Base-by-base conservation (phyloP, 2,888 invertebrate species). In the Lasioglossum malachurum region DNA sequence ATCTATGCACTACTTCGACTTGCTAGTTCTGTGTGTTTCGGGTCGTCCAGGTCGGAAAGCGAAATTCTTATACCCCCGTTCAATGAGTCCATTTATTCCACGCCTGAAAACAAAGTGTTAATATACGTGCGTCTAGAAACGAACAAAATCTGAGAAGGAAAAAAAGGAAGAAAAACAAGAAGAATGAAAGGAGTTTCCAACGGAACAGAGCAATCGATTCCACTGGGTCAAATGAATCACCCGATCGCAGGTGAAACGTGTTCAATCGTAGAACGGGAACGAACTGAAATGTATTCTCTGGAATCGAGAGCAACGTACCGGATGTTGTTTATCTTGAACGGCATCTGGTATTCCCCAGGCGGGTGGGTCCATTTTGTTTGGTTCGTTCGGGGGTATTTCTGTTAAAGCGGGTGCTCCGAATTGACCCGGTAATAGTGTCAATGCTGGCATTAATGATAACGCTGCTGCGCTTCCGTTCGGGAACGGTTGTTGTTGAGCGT, bases 11-110 rank as follows among this genome's bases (percentile, higher is more conserved):
- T 92, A 92, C 87, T 91, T 87, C 88, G 82, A 91, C 89, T 91
- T 91, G 88, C 92, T 89, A 85, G 88, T 83, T 92, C 88, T 80
- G 83, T 80, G 83, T 27, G 69, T 89, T 88, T 90, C 87, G 83
- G 88, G 76, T 92, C 88, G 88, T 92, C 87, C 92, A 88, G 82
- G 84, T 90, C 88, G 87, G 84, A 86, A 87, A 88, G 80, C 86
- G 84, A 88, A 90, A 19, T 74, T 49, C 35, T 87, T 86, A 67
- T 85, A 82, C 72, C 60, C 87, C 86, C 84, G 88, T 90, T 89
- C 93, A 95, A 86, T 95, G 95, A 82, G 96, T 96, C 96, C 96
- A 96, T 93, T 96, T 96, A 92, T 95, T 96, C 96, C 96, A 96
- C 90, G 96, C 96, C 96, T 96, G 93, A 82, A 95, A 94, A 87